Evolutionary conservation across 1,140 invertebrate species (phyloP).

Genomic region (Sesamia nonagrioides): DNA sequence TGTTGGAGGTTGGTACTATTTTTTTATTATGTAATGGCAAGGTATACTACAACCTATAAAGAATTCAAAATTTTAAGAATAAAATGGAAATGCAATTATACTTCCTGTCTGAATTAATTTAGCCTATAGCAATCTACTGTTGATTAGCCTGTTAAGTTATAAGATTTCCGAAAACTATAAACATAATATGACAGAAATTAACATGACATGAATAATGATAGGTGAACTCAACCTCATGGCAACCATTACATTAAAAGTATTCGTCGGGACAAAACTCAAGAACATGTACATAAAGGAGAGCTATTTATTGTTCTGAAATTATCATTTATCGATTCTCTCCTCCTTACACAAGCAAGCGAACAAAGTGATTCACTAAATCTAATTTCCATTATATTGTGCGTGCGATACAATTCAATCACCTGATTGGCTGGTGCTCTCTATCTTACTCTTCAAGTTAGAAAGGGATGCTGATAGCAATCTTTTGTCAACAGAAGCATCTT

Average conservation of each 20-base stretch:
- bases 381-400: conserved; percentile 38
- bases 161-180: too few relatives aligned
- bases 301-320: too few relatives aligned
- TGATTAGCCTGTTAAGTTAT: too few relatives aligned
- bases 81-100: too few relatives aligned
- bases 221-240: neutral
- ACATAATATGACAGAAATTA: too few relatives aligned
- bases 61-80: too few relatives aligned
- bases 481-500: neutral
- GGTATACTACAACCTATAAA: too few relatives aligned
- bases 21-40: too few relatives aligned
- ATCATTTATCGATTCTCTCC: neutral
- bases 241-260: neutral
- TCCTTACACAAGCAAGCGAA: neutral
- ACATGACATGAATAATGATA: too few relatives aligned
- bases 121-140: too few relatives aligned
- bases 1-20: neutral
- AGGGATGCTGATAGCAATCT: neutral
- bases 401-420: conserved; percentile 44
- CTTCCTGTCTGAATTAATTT: too few relatives aligned
- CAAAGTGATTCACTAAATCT: conserved; percentile 35
- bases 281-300: too few relatives aligned
- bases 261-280: neutral
- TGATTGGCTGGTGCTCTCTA: conserved; percentile 20
- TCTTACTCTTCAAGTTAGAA: neutral